phyloP scores from a whole-genome alignment of 1,140 invertebrate genomes.

The Drosophila pruinosa region DNA sequence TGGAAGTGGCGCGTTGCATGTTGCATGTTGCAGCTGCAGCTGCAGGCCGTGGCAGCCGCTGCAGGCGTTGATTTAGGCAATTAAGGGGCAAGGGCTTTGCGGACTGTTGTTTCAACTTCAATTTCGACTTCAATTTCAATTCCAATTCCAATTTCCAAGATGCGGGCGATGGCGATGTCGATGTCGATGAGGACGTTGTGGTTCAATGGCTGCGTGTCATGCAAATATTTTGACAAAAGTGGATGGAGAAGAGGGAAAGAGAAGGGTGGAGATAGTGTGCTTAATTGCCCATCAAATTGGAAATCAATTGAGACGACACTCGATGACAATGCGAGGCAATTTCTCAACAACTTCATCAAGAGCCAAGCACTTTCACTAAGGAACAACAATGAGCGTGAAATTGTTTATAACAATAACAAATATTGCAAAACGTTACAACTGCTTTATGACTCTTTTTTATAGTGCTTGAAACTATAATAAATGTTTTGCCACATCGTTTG shows the following conservation, averaged over 20 bases:
- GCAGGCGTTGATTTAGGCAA: conserved; percentile 40
- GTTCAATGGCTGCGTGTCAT: conserved; percentile 23
- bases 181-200: conserved; percentile 12
- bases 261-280: background rate
- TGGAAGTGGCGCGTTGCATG: background rate
- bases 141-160: background rate
- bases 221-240: conserved; percentile 35
- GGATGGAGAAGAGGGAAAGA: background rate
- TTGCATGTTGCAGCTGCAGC: background rate
- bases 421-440: background rate
- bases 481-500: conserved; percentile 17
- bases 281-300: conserved; percentile 35
- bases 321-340: conserved; percentile 24
- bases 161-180: conserved; percentile 16
- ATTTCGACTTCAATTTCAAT: background rate
- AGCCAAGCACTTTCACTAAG: conserved; percentile 32
- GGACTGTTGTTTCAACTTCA: conserved; percentile 10
- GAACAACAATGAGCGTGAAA: background rate
- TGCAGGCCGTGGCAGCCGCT: background rate
- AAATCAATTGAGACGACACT: conserved; percentile 36
- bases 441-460: background rate
- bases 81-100: conserved; percentile 36
- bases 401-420: background rate
- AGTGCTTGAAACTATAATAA: background rate
- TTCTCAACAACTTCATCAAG: conserved; percentile 11